Percentiles rank a stretch among this genome's conserved stretches.
These are phyloP conservation scores for Psettodes erumei DNA, from an alignment of 2,113 vertebrate genomes.

Conservation along the genomic window DNA sequence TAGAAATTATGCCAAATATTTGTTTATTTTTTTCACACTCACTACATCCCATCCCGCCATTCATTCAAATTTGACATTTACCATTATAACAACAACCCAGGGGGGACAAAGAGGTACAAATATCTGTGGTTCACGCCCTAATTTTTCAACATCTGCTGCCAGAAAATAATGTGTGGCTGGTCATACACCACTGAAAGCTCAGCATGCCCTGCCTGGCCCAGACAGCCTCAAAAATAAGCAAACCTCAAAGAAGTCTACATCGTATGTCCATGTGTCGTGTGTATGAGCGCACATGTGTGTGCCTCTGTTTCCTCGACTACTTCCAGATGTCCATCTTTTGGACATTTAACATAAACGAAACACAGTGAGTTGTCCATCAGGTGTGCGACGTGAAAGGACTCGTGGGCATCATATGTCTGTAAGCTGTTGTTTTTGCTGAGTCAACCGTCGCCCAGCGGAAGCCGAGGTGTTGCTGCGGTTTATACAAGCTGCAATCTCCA, in stretches of 20 bases:
- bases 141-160: conserved; percentile 56
- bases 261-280: conserved; percentile 2
- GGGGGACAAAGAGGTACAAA: conserved; percentile 14
- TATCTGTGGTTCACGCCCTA: background rate
- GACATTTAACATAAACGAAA: conserved; percentile 38
- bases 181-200: conserved; percentile 55
- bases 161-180: conserved; percentile 18
- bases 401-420: conserved; percentile 11
- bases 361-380: conserved; percentile 36
- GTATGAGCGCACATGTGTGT: conserved; percentile 12
- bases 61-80: background rate
- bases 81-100: background rate
- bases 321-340: conserved; percentile 69
- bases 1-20: background rate
- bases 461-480: conserved; percentile 22
- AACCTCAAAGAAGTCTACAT: conserved; percentile 33
- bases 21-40: background rate
- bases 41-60: background rate
- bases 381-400: conserved; percentile 20
- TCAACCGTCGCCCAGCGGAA: background rate
- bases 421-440: conserved; percentile 38
- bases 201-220: conserved; percentile 35
- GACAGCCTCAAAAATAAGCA: conserved; percentile 68
- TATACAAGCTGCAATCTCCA: conserved; percentile 26
- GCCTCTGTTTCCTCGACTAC: conserved; percentile 45